These are phyloP conservation scores for Trichosurus vulpecula DNA, from an alignment of 2,797 vertebrate species.

Conservation along the genomic window DNA sequence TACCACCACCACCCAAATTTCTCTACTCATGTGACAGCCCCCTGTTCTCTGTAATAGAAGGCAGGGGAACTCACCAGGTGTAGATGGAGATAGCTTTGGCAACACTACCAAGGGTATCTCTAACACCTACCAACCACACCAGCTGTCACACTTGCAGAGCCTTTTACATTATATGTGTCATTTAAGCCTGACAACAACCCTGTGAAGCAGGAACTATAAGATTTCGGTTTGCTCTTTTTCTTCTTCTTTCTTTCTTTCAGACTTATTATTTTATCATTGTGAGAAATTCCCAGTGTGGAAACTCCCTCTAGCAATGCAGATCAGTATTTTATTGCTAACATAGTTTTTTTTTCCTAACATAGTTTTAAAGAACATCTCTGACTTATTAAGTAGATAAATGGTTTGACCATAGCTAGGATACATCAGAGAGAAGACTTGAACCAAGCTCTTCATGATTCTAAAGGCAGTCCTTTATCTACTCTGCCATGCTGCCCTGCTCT, in stretches of 20 bases:
- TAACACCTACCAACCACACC: not conserved
- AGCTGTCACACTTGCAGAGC: not conserved
- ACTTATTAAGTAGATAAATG: not conserved
- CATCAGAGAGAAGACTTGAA: not conserved
- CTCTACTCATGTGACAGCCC: not conserved
- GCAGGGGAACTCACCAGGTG: not conserved
- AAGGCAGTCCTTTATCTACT: not conserved
- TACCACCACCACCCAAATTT: not conserved
- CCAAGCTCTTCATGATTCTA: not conserved
- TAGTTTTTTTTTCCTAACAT: not conserved
- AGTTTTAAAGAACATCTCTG: not conserved
- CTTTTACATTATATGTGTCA: not conserved
- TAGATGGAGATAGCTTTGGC: not conserved
- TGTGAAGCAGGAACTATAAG: not conserved
- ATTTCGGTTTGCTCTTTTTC: not conserved
- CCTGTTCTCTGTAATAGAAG: not conserved
- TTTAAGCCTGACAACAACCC: not conserved
- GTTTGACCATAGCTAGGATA: not conserved
- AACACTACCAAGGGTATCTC: not conserved
- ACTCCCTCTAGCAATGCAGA: not conserved
- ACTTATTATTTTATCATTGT: not conserved
- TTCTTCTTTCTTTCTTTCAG: not conserved
- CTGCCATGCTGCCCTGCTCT: not conserved
- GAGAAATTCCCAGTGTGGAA: not conserved
- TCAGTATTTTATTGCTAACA: not conserved